phyloP scores from a whole-genome alignment of 1,140 invertebrate species.

The Papilio xuthus region DNA sequence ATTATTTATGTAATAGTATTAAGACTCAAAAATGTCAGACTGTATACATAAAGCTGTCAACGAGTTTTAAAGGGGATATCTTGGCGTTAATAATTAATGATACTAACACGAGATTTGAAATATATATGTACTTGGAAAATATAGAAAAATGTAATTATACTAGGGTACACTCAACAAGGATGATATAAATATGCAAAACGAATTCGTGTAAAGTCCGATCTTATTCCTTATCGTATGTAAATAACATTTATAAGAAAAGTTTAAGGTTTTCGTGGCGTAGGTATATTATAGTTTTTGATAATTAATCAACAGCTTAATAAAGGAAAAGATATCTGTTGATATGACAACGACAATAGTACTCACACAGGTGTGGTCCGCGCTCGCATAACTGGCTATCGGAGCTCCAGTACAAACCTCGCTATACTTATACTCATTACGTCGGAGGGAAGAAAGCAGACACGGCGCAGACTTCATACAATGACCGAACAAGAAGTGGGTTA shows the following conservation, averaged over 20 bases:
- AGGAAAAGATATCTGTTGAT: slow-evolving; percentile 2
- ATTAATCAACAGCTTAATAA: not conserved
- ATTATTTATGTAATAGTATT: not conserved
- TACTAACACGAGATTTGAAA: no score
- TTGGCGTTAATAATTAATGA: not conserved
- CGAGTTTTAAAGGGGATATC: not conserved
- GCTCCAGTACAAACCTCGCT: slow-evolving; percentile 52
- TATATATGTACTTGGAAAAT: no score
- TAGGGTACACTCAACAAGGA: no score
- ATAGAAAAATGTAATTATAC: no score
- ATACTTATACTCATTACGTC: slow-evolving; percentile 68
- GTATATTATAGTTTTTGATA: not conserved
- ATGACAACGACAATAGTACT: slow-evolving; percentile 51
- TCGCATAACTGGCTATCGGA: slow-evolving; percentile 65
- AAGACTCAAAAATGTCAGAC: not conserved
- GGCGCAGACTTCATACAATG: slow-evolving; percentile 69
- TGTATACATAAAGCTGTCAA: not conserved
- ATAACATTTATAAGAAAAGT: not conserved
- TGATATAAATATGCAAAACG: not conserved
- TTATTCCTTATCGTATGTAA: not conserved
- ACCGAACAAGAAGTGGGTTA: slow-evolving; percentile 70
- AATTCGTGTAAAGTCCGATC: not conserved
- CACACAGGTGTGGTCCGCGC: slow-evolving; percentile 59
- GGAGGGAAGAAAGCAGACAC: slow-evolving; percentile 76
- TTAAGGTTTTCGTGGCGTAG: not conserved